These are phyloP conservation scores for Myotis planiceps DNA, from an alignment of 2,797 vertebrate genomes.

Conservation along the genomic window DNA sequence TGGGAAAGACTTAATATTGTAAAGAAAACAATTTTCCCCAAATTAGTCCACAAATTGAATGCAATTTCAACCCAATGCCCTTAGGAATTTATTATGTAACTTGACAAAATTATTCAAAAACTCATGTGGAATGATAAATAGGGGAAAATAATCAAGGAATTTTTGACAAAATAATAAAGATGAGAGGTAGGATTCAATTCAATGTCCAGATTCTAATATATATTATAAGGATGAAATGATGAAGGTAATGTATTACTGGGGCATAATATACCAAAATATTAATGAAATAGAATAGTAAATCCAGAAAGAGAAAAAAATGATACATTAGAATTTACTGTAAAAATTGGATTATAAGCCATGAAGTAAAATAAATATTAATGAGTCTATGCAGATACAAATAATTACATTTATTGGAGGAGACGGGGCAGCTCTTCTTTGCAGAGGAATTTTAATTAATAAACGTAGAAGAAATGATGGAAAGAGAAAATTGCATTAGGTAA, in stretches of 20 bases:
- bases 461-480: not conserved
- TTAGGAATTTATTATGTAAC: constrained; percentile 63
- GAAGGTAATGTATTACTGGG: constrained; percentile 2
- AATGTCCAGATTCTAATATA: constrained; percentile 40
- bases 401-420: not conserved
- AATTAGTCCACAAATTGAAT: constrained; percentile 65
- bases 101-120: constrained; percentile 73
- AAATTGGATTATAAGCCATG: constrained; percentile 16
- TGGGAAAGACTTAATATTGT: constrained; percentile 56
- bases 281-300: constrained; percentile 30
- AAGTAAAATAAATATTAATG: constrained; percentile 40
- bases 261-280: not conserved
- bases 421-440: not conserved
- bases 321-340: constrained; percentile 28
- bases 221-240: constrained; percentile 49
- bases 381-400: constrained; percentile 19
- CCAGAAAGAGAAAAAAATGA: constrained; percentile 15
- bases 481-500: not conserved
- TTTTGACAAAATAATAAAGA: constrained; percentile 50
- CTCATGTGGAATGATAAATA: constrained; percentile 70
- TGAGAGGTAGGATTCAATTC: constrained; percentile 8
- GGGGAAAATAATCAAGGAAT: not conserved
- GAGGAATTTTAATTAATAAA: not conserved
- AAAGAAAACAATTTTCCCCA: constrained; percentile 66
- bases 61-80: constrained; percentile 56